phyloP scores from a whole-genome alignment of 2,888 invertebrate genomes.

The Autographa pulchrina region DNA sequence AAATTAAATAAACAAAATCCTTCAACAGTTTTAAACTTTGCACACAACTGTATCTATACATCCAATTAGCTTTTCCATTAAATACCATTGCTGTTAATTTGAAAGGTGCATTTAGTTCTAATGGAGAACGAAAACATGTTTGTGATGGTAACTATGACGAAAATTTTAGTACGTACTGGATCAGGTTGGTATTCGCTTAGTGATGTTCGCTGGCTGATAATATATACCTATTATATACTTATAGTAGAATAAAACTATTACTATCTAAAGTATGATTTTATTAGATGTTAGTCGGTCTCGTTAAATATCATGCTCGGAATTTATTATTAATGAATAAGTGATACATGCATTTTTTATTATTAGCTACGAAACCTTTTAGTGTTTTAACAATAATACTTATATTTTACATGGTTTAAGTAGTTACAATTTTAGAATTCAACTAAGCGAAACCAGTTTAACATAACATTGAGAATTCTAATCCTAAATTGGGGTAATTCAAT shows the following conservation, averaged over 20 bases:
- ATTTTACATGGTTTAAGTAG: too few relatives aligned
- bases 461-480: constrained; percentile 21
- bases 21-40: background rate
- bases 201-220: background rate
- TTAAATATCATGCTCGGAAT: too few relatives aligned
- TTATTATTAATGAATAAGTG: too few relatives aligned
- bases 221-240: too few relatives aligned
- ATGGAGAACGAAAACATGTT: constrained; percentile 47
- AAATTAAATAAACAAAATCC: background rate
- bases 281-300: too few relatives aligned
- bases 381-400: too few relatives aligned
- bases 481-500: constrained; percentile 43
- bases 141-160: constrained; percentile 14
- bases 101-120: constrained; percentile 45
- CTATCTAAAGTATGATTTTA: too few relatives aligned
- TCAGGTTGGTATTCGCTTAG: background rate
- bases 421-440: constrained; percentile 24
- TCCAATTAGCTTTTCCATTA: constrained; percentile 29
- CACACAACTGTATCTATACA: constrained; percentile 30
- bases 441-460: constrained; percentile 16
- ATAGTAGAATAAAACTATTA: too few relatives aligned
- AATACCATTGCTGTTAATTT: constrained; percentile 44
- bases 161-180: constrained; percentile 2
- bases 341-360: too few relatives aligned
- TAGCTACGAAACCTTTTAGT: too few relatives aligned